These are phyloP conservation scores for Oscheius sp. DNA, from an alignment of 1,140 invertebrate genomes.

Conservation along the genomic window DNA sequence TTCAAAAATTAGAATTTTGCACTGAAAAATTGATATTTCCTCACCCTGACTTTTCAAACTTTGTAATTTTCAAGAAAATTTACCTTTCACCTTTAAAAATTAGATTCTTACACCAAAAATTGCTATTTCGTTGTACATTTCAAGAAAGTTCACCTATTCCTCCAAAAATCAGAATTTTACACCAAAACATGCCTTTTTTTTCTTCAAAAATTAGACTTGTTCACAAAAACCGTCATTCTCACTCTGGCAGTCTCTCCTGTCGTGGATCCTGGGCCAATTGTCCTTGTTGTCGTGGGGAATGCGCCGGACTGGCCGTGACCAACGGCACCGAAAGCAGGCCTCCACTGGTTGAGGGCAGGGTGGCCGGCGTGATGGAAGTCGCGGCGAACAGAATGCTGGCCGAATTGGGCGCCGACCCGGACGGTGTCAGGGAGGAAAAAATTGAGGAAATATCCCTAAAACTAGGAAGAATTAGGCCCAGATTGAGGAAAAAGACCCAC, in stretches of 20 bases:
- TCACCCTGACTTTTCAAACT: no score
- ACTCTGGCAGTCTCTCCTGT: not conserved
- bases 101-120: no score
- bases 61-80: no score
- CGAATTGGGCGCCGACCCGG: slow-evolving; percentile 32
- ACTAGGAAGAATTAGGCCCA: not conserved
- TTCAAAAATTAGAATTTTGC: no score
- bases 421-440: slow-evolving; percentile 13
- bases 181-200: no score
- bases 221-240: no score
- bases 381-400: slow-evolving; percentile 15
- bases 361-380: not conserved
- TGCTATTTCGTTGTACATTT: not conserved
- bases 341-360: slow-evolving; percentile 20
- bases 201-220: no score
- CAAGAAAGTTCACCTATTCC: no score
- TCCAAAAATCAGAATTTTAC: no score
- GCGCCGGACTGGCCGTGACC: slow-evolving; percentile 12
- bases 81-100: no score
- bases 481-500: slow-evolving; percentile 6
- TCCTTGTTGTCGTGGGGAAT: slow-evolving; percentile 11
- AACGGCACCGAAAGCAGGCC: not conserved
- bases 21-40: no score
- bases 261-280: not conserved
- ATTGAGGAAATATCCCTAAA: slow-evolving; percentile 2